Percentiles rank a stretch among this genome's conserved stretches.
Evolutionary conservation across 2,888 invertebrate species (phyloP).

Genomic region (Caenorhabditis sp.): DNA sequence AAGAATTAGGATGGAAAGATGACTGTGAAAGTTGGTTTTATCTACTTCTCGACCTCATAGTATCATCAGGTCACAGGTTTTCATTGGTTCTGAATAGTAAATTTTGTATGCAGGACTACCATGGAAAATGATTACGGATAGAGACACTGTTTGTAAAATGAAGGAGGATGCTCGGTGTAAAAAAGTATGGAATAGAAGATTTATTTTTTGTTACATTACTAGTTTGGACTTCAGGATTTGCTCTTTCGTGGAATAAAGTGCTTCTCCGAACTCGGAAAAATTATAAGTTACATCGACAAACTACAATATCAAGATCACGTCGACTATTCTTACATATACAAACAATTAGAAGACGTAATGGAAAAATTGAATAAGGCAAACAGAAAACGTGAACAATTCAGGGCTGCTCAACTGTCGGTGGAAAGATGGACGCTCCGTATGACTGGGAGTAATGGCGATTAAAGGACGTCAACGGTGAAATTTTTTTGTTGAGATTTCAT

Average conservation of each 20-base stretch:
- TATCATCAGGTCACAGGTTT: neutral
- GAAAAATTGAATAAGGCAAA: no score
- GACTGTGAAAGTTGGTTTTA: conserved; percentile 77
- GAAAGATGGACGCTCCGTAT: conserved; percentile 62
- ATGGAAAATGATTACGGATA: conserved; percentile 61
- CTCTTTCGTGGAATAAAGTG: conserved; percentile 52
- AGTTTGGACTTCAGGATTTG: conserved; percentile 46
- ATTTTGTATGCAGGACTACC: conserved; percentile 69
- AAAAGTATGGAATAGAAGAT: conserved; percentile 30
- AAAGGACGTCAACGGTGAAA: no score
- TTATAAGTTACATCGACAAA: conserved; percentile 69
- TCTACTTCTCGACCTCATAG: conserved; percentile 70
- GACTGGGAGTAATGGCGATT: no score
- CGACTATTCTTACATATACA: conserved; percentile 71
- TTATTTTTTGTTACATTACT: no score
- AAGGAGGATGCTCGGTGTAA: conserved; percentile 66
- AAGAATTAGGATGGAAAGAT: conserved; percentile 72
- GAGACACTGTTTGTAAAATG: conserved; percentile 61
- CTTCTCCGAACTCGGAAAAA: conserved; percentile 59
- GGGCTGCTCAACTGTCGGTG: conserved; percentile 41
- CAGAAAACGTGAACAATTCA: no score
- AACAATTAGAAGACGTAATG: conserved; percentile 48
- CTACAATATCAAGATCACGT: conserved; percentile 67
- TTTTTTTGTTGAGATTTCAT: no score
- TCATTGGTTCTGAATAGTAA: no score